phyloP scores from a whole-genome alignment of 2,888 invertebrate species.

The Drosophila kokeensis region DNA sequence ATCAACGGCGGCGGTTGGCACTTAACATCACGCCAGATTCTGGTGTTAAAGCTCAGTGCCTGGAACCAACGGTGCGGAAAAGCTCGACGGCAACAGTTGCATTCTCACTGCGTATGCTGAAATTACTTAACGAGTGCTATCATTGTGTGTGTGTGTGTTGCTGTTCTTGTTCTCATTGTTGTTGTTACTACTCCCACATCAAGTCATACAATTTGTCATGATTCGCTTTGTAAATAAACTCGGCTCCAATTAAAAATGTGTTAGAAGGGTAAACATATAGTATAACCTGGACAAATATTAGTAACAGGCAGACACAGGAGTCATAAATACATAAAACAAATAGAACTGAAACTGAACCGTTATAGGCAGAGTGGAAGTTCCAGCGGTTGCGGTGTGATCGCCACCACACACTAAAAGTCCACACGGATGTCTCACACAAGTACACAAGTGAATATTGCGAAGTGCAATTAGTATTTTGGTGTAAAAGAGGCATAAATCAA shows the following conservation, averaged over 20 bases:
- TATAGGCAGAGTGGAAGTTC: neutral
- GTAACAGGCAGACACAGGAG: neutral
- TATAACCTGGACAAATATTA: neutral
- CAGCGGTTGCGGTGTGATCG: neutral
- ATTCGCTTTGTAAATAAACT: constrained; percentile 1
- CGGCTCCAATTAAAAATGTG: constrained; percentile 2
- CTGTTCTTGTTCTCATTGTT: neutral
- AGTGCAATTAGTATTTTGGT: neutral
- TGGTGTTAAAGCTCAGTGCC: constrained; percentile 8
- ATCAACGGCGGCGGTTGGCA: neutral
- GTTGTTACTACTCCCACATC: constrained; percentile 2
- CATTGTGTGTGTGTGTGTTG: neutral
- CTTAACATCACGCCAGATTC: constrained; percentile 17
- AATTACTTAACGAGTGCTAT: constrained; percentile 7
- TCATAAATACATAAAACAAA: neutral
- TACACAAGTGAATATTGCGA: neutral
- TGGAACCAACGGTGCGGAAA: constrained; percentile 14
- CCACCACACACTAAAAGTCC: neutral
- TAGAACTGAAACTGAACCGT: neutral
- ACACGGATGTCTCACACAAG: neutral
- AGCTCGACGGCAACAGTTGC: constrained; percentile 7
- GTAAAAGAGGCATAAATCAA: neutral
- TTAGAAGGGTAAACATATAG: neutral
- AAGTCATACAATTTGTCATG: constrained; percentile 7
- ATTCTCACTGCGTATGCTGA: constrained; percentile 4